Evolutionary conservation across 2,797 vertebrate genomes (phyloP).

Genomic region (Galagoides demidoff): DNA sequence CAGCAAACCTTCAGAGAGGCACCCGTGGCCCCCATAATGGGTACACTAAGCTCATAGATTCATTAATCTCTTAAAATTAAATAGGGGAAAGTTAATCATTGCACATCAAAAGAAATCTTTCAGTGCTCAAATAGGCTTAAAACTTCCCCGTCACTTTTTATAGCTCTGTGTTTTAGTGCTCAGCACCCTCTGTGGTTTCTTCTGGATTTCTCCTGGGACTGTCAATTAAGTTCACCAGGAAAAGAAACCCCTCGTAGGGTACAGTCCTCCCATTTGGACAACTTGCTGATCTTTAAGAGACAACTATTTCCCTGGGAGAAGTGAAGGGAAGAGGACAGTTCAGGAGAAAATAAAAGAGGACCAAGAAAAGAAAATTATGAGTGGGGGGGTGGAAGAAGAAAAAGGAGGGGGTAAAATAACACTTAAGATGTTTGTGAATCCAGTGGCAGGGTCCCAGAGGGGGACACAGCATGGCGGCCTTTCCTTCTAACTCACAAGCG

Average conservation of each 20-base stretch:
- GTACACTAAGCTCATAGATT: background rate
- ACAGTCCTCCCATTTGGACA: background rate
- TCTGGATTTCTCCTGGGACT: background rate
- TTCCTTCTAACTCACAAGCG: background rate
- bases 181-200: background rate
- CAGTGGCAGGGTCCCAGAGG: background rate
- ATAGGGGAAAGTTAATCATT: background rate
- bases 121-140: background rate
- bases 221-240: background rate
- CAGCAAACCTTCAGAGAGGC: background rate
- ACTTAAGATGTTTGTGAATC: background rate
- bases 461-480: background rate
- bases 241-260: background rate
- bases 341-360: background rate
- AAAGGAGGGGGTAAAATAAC: background rate
- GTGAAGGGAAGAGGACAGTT: background rate
- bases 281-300: background rate
- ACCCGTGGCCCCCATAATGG: background rate
- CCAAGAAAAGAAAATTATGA: background rate
- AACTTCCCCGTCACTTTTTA: background rate
- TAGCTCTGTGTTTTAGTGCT: background rate
- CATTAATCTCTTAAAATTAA: background rate
- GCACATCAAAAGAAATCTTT: background rate
- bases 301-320: background rate
- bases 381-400: background rate